Conservation (phyloP, 2,113 vertebrate species). For the Connochaetes taurinus region DNA sequence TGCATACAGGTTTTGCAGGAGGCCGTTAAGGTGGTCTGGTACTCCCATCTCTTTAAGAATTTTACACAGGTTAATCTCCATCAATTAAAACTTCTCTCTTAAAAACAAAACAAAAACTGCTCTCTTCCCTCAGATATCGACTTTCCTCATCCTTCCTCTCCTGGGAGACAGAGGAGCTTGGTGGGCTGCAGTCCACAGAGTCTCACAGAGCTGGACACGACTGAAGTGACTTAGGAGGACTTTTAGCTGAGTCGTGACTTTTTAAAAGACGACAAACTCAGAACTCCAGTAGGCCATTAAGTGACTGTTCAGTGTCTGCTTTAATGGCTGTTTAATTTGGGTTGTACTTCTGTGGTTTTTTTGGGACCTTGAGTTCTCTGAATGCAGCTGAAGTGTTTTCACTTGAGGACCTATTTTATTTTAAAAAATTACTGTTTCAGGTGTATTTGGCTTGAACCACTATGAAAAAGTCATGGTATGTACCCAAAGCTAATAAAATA, state of each 20-base stretch:
- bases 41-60: background rate
- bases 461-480: conserved; percentile 49
- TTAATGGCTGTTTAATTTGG: background rate
- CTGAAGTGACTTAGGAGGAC: background rate
- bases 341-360: background rate
- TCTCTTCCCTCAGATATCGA: background rate
- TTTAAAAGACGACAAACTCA: background rate
- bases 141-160: background rate
- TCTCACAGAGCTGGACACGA: background rate
- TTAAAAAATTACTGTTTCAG: background rate
- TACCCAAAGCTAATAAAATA: conserved; percentile 68
- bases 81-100: background rate
- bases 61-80: background rate
- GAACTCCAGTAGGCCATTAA: background rate
- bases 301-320: background rate
- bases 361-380: background rate
- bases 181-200: background rate
- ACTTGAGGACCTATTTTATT: background rate
- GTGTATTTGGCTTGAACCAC: conserved; percentile 15
- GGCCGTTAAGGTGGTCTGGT: background rate
- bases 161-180: background rate
- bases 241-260: background rate
- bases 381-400: background rate
- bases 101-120: background rate
- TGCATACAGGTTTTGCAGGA: background rate